Base-by-base conservation (phyloP, 2,888 invertebrate genomes). In the Torymus tubicola region DNA sequence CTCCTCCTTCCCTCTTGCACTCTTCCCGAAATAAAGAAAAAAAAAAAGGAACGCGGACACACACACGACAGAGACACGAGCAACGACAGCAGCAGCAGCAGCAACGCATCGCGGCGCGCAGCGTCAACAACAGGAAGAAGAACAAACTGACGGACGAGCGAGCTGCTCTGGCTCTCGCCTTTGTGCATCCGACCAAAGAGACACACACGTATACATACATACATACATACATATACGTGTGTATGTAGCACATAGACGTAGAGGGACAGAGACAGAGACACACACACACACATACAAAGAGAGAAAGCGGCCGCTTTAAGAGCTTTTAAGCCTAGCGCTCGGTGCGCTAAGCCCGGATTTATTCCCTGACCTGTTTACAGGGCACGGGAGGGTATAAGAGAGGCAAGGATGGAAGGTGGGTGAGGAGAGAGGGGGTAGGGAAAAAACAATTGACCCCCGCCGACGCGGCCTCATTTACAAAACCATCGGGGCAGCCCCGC, bases 311-410 rank as follows among this genome's bases (percentile, higher is more conserved):
- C 84, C 85, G 85, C 84, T 87, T 87, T 86, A 85, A 87, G 87
- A 87, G 88, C 88, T 88, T 88, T 88, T 87, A 88, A 88, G 88
- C 88, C 81, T 84, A 83, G 16, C 42, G 42, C 42, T 42, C 42
- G 42, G 42, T 1, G 84, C 87, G 87, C 86, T 87, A 87, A 88
- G 85, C 87, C 82, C 84, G 86, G 87, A 88, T 88, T 88, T 88
- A 88, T 88, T 87, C 85, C 42, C 86, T 86, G 87, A 87, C 87
- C 85, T 86, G 87, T 87, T 87, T 87, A 86, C 87, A 73, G 63
- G 42, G 42, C 42, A 8, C 42, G 8, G 42, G 8, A 42, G 42
- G 42, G 42, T 42, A 8, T 42, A 8, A 42, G 42, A 42, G 31
- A 31, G 31, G 8, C 5, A 31, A 8, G 8, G 31, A 31, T 3